A percentile compares a stretch with the other conserved stretches of the same genome.
Conservation (phyloP, 2,888 invertebrate species). For the Heteropelma amictum region DNA sequence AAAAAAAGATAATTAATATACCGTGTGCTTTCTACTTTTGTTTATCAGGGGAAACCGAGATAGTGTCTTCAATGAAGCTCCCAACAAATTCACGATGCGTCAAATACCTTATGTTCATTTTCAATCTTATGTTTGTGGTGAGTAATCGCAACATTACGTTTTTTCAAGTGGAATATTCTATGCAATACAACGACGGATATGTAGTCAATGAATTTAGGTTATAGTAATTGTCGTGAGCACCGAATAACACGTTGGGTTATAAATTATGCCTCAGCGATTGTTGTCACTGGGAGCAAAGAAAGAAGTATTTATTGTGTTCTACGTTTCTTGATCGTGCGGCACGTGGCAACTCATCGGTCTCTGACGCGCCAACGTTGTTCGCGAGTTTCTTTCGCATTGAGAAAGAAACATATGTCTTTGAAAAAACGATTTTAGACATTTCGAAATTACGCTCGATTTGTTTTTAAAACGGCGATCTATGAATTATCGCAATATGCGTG, state of each 20-base stretch:
- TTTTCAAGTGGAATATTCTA: slow-evolving; percentile 10
- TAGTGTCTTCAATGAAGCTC: slow-evolving; percentile 65
- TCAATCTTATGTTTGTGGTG: slow-evolving; percentile 88
- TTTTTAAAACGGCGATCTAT: too few species aligned
- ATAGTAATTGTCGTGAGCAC: not conserved
- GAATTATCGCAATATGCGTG: too few species aligned
- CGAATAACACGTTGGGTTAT: too few species aligned
- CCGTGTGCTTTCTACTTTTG: slow-evolving; percentile 1
- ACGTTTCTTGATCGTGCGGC: slow-evolving; percentile 27
- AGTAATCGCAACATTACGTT: slow-evolving; percentile 79
- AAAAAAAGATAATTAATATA: slow-evolving; percentile 5
- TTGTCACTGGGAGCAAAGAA: too few species aligned
- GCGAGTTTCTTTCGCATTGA: not conserved
- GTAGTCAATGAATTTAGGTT: not conserved
- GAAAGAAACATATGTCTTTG: not conserved
- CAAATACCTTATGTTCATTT: slow-evolving; percentile 85
- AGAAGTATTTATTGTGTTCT: too few species aligned
- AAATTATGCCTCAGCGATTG: too few species aligned
- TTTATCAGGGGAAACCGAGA: slow-evolving; percentile 39
- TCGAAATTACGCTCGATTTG: too few species aligned
- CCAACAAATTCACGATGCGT: slow-evolving; percentile 81
- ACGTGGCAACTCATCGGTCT: slow-evolving; percentile 40
- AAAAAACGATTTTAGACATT: too few species aligned
- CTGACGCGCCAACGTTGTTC: too few species aligned
- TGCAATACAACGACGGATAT: not conserved